phyloP scores from a whole-genome alignment of 2,113 vertebrate species.

The Trematomus loennbergii region DNA sequence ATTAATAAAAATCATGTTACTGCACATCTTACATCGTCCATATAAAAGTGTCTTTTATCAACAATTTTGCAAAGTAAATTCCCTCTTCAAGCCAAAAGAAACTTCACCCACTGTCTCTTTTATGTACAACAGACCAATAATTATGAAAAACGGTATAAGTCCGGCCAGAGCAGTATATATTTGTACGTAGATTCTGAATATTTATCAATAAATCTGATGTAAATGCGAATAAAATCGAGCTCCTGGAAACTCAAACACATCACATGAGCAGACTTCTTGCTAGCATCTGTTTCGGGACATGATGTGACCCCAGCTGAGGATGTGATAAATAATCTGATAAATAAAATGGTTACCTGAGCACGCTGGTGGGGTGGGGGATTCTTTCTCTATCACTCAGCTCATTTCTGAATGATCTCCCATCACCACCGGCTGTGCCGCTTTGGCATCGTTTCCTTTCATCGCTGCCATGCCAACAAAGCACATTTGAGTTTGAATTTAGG shows the following conservation, averaged over 20 bases:
- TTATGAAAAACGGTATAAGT: not conserved
- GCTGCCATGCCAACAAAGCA: not conserved
- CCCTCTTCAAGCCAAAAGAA: not conserved
- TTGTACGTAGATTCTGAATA: not conserved
- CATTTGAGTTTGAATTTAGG: not conserved
- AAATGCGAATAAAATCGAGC: not conserved
- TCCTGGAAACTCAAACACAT: too few relatives aligned
- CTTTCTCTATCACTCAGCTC: not conserved
- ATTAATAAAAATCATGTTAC: too few relatives aligned
- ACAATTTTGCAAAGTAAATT: not conserved
- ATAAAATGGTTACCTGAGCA: conserved; percentile 7
- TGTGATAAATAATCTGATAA: not conserved
- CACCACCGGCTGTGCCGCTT: not conserved
- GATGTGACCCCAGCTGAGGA: not conserved
- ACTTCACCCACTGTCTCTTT: not conserved
- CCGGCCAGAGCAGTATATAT: too few relatives aligned
- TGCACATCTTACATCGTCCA: not conserved
- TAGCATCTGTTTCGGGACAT: not conserved
- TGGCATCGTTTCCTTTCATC: not conserved
- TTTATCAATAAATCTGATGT: not conserved
- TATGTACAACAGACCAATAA: too few relatives aligned
- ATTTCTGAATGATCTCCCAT: not conserved
- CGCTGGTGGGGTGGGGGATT: too few relatives aligned
- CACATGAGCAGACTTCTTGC: not conserved
- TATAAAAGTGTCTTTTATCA: not conserved